Evolutionary conservation across 1,140 invertebrate species (phyloP).

Genomic region (Ceratina calcarata): DNA sequence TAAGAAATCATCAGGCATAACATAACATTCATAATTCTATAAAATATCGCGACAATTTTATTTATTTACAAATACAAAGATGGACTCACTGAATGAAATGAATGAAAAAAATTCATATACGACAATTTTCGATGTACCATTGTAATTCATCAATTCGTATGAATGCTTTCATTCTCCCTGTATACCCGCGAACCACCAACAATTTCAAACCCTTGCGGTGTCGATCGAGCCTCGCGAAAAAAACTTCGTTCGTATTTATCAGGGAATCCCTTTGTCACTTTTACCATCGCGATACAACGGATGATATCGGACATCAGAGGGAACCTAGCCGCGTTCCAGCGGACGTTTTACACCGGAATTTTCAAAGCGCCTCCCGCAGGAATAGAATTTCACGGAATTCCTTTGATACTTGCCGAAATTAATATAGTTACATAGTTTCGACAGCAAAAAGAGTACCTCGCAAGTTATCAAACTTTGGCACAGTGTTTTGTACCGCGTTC

Average conservation of each 20-base stretch:
- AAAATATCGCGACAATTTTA: too few species aligned
- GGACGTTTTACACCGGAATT: conserved; percentile 54
- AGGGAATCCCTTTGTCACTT: conserved; percentile 53
- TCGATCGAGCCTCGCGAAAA: not conserved
- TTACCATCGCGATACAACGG: conserved; percentile 46
- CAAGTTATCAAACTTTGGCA: not conserved
- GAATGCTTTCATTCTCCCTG: too few species aligned
- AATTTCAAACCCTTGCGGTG: too few species aligned
- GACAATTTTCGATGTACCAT: too few species aligned
- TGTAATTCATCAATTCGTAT: too few species aligned
- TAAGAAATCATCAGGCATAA: too few species aligned
- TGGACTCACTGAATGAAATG: too few species aligned
- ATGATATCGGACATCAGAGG: conserved; percentile 58
- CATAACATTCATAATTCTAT: not conserved
- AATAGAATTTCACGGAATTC: conserved; percentile 53
- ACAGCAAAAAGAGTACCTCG: too few species aligned
- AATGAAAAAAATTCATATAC: too few species aligned
- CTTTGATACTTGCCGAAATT: conserved; percentile 8
- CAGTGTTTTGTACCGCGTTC: not conserved
- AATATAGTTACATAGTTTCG: conserved; percentile 3
- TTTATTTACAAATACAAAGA: too few species aligned
- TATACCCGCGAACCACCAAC: too few species aligned
- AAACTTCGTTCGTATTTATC: conserved; percentile 50
- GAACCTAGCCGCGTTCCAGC: conserved; percentile 38
- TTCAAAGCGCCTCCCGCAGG: conserved; percentile 48